Evolutionary conservation across 2,797 vertebrate genomes (phyloP).

Genomic region (Poecile montanus): DNA sequence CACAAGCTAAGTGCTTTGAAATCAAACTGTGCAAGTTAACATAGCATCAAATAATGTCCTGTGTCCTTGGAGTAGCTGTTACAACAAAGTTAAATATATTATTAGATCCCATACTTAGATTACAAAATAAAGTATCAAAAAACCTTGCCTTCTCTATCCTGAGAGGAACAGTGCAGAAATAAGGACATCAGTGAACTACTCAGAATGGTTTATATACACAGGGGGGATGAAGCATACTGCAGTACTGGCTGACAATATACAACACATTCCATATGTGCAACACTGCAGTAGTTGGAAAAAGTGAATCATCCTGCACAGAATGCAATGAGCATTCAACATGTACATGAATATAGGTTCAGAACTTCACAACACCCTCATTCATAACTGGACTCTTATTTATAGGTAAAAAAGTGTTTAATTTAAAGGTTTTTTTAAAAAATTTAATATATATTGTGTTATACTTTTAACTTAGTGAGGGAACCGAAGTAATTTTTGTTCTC

Average conservation of each 20-base stretch:
- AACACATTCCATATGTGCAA: conserved; percentile 23
- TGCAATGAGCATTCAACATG: not conserved
- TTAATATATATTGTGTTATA: not conserved
- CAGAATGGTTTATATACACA: not conserved
- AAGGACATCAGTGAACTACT: not conserved
- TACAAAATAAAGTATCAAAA: not conserved
- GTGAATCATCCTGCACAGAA: conserved; percentile 51
- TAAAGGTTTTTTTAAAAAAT: not conserved
- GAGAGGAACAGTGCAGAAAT: not conserved
- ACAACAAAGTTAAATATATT: not conserved
- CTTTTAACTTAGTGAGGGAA: not conserved
- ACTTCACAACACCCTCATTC: not conserved
- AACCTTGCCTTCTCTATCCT: not conserved
- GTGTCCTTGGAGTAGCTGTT: not conserved
- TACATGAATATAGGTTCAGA: not conserved
- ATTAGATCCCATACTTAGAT: not conserved
- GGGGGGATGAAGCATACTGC: not conserved
- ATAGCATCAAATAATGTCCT: not conserved
- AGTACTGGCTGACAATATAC: not conserved
- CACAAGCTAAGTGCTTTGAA: not conserved
- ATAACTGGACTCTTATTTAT: not conserved
- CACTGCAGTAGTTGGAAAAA: not conserved
- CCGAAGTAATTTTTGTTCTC: not conserved
- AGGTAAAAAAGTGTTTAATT: not conserved
- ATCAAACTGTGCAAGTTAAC: not conserved